Evolutionary conservation across 2,888 invertebrate species (phyloP).

Genomic region (Eudasyphora cyanicolor): DNA sequence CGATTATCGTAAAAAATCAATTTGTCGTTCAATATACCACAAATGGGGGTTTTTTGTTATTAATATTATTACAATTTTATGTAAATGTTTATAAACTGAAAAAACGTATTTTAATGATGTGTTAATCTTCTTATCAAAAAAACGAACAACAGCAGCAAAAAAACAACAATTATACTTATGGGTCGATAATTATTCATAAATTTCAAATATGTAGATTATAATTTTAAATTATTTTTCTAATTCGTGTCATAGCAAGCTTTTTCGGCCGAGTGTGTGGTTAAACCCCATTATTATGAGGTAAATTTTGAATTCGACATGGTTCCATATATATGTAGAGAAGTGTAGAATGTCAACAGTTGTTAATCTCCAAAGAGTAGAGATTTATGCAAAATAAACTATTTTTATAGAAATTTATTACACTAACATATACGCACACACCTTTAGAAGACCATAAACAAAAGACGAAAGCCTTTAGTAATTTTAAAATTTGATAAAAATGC

Average conservation of each 20-base stretch:
- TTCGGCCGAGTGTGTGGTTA: neutral
- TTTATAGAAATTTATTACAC: neutral
- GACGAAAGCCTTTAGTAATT: too few relatives aligned
- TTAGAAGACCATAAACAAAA: too few relatives aligned
- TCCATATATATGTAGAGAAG: too few relatives aligned
- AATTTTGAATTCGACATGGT: neutral
- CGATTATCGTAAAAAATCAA: neutral
- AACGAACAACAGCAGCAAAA: neutral
- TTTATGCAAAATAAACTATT: neutral
- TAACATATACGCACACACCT: neutral
- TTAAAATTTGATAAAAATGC: too few relatives aligned
- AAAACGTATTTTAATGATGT: constrained; percentile 5
- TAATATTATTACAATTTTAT: neutral
- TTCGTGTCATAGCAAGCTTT: too few relatives aligned
- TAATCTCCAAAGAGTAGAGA: neutral
- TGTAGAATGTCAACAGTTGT: neutral
- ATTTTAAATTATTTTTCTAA: neutral
- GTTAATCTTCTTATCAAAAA: constrained; percentile 4
- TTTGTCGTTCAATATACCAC: neutral
- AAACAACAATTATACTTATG: neutral
- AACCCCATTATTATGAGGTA: neutral
- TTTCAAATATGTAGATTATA: neutral
- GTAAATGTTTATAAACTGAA: neutral
- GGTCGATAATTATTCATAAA: neutral
- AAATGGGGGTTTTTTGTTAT: neutral